Conservation (phyloP, 2,113 vertebrate genomes). For the Chunga burmeisteri region DNA sequence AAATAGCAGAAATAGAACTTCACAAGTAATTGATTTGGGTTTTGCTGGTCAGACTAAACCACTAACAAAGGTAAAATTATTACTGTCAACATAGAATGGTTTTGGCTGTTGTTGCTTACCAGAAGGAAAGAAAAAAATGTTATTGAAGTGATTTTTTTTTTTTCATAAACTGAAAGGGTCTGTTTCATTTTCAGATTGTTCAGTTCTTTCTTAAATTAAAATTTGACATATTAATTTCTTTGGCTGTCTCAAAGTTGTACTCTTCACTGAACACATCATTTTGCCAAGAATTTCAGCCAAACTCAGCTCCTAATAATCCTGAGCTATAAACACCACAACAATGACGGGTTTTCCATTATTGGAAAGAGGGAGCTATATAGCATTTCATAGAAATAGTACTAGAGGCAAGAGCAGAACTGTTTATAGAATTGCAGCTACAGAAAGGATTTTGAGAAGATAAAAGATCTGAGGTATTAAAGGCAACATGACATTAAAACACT, state of each 20-base stretch:
- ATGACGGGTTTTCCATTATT: neutral
- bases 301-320: slow-evolving; percentile 20
- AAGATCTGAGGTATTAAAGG: neutral
- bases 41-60: neutral
- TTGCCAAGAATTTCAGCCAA: slow-evolving; percentile 33
- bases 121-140: neutral
- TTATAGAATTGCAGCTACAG: neutral
- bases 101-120: neutral
- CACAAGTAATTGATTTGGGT: neutral
- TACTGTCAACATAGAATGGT: neutral
- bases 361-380: neutral
- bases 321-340: slow-evolving; percentile 48
- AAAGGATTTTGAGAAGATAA: neutral
- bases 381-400: neutral
- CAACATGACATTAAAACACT: neutral
- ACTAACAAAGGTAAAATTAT: neutral
- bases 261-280: slow-evolving; percentile 13
- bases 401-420: neutral
- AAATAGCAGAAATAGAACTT: neutral
- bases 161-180: neutral
- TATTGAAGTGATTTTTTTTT: neutral
- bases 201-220: slow-evolving; percentile 40
- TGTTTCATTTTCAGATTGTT: slow-evolving; percentile 7
- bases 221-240: slow-evolving; percentile 44
- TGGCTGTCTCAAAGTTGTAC: neutral